Evolutionary conservation across 2,888 invertebrate species (phyloP), one percentile per base, ranked within the genome.

Genomic region (Neria commutata): DNA sequence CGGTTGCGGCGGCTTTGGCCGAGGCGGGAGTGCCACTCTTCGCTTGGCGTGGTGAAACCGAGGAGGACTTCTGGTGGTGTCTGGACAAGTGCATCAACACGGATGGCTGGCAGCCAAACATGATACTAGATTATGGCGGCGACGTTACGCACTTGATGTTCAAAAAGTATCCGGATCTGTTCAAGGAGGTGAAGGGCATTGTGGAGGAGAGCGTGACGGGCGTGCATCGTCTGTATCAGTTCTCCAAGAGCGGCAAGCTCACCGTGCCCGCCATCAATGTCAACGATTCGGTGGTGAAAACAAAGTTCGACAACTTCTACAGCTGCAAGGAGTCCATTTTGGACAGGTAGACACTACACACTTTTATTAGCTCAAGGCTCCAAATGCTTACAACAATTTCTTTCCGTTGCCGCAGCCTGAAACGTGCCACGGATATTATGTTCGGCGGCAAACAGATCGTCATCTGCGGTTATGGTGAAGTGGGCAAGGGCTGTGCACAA

Each of bases 21-120:
- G 92, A 96, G 80, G 90, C 91, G 34, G 91, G 91, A 2, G 91
- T 89, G 75, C 88, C 95, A 1, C 88, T 98, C 65, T 98, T 93
- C 83, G 94, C 96, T 2, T 98, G 97, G 97, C 90, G 95, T 54
- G 95, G 95, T 0, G 95, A 98, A 81, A 93, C 94, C 1, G 97
- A 97, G 79, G 97, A 97, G 75, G 97, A 98, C 70, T 98, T 97
- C 83, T 97, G 97, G 97, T 98, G 96, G 97, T 95, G 95, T 79
- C 95, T 97, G 69, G 96, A 97, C 81, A 91, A 91, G 79, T 95
- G 95, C 81, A 89, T 97, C 4, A 91, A 92, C 68, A 86, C 89
- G 0, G 91, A 92, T 65, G 88, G 89, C 70, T 98, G 97, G 98
- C 92, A 94, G 74, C 96, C 98, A 0, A 98, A 98, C 82, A 92